Evolutionary conservation across 2,113 vertebrate species (phyloP), one percentile per base, ranked within the genome.

Genomic region (Tachysurus fulvidraco): DNA sequence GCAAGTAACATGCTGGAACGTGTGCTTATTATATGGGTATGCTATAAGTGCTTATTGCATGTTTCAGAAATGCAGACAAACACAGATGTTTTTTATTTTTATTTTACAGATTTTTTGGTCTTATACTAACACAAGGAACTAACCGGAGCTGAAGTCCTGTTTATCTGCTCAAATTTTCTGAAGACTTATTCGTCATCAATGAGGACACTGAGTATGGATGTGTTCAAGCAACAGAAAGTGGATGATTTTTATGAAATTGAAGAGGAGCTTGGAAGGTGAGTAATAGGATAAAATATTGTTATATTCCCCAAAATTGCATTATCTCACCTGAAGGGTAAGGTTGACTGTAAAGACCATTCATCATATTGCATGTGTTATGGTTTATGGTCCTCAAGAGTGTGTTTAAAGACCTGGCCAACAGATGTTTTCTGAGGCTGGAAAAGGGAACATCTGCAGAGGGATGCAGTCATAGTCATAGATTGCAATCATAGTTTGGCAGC

Each of bases 191-290:
- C 46, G 36, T 91, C 87, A 93, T 94, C 95, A 90, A 98, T 97
- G 97, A 97, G 90, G 95, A 97, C 91, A 89, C 93, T 92, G 78
- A 92, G 92, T 84, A 99, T 99, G 98, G 97, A 96, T 84, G 91
- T 94, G 28, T 99, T 99, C 94, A 99, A 98, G 88, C 97, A 98
- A 89, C 96, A 98, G 93, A 96, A 95, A 91, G 96, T 99, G 89
- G 97, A 98, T 73, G 98, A 99, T 0, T 91, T 96, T 88, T 99
- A 99, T 1, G 97, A 97, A 91, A 95, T 98, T 5, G 96, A 95
- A 67, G 96, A 98, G 91, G 96, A 96, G 65, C 95, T 99, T 25
- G 98, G 98, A 88, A 99, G 97, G 98, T 98, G 91, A 96, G 96
- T 88, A 46, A 54, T 11, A 76, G 73, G 12, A 80, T 52, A 9